phyloP scores from a whole-genome alignment of 2,888 invertebrate genomes.

The Oasisia sp. region DNA sequence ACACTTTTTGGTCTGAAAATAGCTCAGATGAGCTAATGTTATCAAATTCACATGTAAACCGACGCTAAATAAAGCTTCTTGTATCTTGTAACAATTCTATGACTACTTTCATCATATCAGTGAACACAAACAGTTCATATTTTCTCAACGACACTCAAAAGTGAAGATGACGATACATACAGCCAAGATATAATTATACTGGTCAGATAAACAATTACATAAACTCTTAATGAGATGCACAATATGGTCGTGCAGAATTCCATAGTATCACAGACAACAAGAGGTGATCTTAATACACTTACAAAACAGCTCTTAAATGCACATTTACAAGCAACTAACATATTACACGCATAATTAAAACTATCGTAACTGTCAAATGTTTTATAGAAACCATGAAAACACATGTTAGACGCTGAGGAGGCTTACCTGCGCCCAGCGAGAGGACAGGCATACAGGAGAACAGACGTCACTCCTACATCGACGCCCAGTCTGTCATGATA shows the following conservation, averaged over 20 bases:
- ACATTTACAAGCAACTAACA: neutral
- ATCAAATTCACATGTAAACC: too few species aligned
- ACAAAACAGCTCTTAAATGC: neutral
- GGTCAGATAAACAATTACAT: neutral
- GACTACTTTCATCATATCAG: neutral
- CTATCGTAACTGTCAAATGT: neutral
- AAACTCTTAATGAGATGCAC: neutral
- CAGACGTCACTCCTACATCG: constrained; percentile 74
- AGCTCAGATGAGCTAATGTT: too few species aligned
- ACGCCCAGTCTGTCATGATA: constrained; percentile 81
- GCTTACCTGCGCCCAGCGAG: constrained; percentile 77
- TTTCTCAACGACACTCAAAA: neutral
- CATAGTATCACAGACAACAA: neutral
- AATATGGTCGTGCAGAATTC: neutral
- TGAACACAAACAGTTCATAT: neutral
- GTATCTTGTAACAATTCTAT: neutral
- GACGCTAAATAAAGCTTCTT: too few species aligned
- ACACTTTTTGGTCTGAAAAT: too few species aligned
- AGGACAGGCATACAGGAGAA: constrained; percentile 76
- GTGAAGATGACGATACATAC: neutral
- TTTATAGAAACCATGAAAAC: neutral
- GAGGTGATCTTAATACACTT: neutral
- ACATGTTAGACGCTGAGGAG: neutral
- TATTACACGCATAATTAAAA: neutral
- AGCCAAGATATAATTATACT: neutral